Conservation (phyloP, 2,797 vertebrate species). For the Lacerta bilineata region DNA sequence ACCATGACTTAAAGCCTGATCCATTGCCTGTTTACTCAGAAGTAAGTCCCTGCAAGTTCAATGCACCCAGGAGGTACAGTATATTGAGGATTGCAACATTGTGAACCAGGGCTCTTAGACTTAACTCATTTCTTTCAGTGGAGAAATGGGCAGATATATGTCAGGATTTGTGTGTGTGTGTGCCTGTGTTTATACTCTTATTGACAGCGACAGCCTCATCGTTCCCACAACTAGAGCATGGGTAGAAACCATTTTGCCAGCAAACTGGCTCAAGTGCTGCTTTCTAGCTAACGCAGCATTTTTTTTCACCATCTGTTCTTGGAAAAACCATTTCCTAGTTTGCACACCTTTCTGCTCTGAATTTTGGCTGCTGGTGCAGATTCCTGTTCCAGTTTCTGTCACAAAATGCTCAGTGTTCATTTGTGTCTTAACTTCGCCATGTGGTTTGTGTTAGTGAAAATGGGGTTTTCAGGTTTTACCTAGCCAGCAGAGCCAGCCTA, state of each 20-base stretch:
- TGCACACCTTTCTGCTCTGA: not conserved
- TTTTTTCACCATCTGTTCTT: conserved; percentile 70
- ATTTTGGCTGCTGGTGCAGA: conserved; percentile 32
- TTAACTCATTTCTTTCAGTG: conserved; percentile 52
- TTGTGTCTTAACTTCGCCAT: conserved; percentile 70
- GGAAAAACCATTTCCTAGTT: conserved; percentile 65
- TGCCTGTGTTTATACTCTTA: conserved; percentile 55
- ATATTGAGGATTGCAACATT: not conserved
- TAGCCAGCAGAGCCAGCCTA: conserved; percentile 63
- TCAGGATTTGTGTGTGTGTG: conserved; percentile 33
- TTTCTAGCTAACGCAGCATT: conserved; percentile 63
- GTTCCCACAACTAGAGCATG: conserved; percentile 69
- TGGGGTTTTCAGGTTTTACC: conserved; percentile 63
- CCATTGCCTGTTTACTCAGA: not conserved
- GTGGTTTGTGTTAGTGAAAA: conserved; percentile 73
- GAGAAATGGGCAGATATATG: conserved; percentile 48
- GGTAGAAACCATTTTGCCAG: conserved; percentile 73
- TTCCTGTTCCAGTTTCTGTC: conserved; percentile 66
- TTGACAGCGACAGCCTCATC: conserved; percentile 42
- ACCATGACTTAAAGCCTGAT: not conserved
- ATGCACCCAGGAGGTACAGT: no score
- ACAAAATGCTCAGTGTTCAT: conserved; percentile 23
- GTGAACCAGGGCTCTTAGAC: conserved; percentile 46
- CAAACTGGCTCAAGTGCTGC: conserved; percentile 58
- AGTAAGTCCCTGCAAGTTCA: not conserved